Percentiles rank a stretch among this genome's conserved stretches.
Evolutionary conservation across 2,888 invertebrate species (phyloP).

Genomic region (Drosophila hamatofila): DNA sequence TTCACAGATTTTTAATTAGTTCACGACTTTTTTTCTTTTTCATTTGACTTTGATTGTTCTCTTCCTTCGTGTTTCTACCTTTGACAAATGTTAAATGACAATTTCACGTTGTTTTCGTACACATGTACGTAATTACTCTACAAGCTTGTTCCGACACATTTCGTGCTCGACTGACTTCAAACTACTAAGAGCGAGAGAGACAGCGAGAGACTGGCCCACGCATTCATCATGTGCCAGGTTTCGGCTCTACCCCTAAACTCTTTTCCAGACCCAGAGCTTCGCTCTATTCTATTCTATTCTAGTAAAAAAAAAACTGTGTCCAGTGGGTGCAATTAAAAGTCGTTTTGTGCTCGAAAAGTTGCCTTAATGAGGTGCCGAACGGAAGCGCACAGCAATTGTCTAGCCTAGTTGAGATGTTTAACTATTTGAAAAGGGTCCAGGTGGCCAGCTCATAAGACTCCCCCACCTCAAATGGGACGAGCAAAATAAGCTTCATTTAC

Average conservation of each 20-base stretch:
- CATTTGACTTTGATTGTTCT: constrained; percentile 27
- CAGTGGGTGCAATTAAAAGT: constrained; percentile 75
- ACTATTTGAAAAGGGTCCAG: constrained; percentile 22
- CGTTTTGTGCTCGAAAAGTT: constrained; percentile 63
- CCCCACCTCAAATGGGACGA: neutral
- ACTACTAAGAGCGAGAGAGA: neutral
- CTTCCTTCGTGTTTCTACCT: constrained; percentile 7
- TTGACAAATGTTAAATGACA: constrained; percentile 69
- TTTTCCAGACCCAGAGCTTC: neutral
- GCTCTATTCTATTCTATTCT: neutral
- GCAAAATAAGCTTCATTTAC: constrained; percentile 31
- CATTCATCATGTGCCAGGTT: constrained; percentile 62
- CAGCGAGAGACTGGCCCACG: constrained; percentile 30
- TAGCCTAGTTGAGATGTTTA: constrained; percentile 51
- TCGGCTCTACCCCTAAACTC: constrained; percentile 14
- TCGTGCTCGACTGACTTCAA: constrained; percentile 50
- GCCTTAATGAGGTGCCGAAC: constrained; percentile 74
- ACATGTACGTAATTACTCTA: constrained; percentile 57
- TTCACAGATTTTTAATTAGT: constrained; percentile 63
- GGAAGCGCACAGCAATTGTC: constrained; percentile 60
- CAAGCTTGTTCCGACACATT: constrained; percentile 40
- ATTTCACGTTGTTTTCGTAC: constrained; percentile 51
- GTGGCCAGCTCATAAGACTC: constrained; percentile 1
- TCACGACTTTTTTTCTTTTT: constrained; percentile 40
- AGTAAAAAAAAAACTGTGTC: constrained; percentile 44